Base-by-base conservation (phyloP, 1,140 invertebrate species). In the Brachystomella parvula region DNA sequence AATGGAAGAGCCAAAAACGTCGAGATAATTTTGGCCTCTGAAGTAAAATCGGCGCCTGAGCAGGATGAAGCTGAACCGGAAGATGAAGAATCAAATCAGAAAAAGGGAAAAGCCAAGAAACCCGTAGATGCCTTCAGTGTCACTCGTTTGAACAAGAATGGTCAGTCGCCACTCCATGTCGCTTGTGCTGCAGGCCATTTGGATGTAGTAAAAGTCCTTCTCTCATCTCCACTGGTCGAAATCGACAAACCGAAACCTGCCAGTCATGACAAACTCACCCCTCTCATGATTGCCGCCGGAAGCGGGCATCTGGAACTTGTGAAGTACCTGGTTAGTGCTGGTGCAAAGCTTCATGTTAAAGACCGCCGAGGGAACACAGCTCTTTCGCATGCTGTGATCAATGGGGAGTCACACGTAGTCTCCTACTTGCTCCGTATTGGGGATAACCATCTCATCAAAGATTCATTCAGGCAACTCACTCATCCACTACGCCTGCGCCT, bases 401-500 rank as follows among this genome's bases (percentile, higher is more conserved):
- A 82, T 74, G 82, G 82, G 12, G 79, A 82, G 67, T 74, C 79
- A 2, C 77, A 81, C 66, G 74, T 82, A 53, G 78, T 78, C 0
- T 82, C 81, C 0, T 81, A 78, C 72, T 70, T 84, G 19, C 73
- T 83, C 3, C 71, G 77, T 24, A 71, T 80, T 26, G 82, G 82
- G 24, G 77, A 79, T 3, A 78, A 82, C 72, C 75, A 81, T 3
- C 76, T 79, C 59, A 69, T 71, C 15, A 74, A 70, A 2, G 82
- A 84, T 66, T 77, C 76, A 24, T 82, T 80, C 32, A n/a, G 80
- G 80, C 6, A 84, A 84, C 67, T 76, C 79, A 9, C 68, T 80
- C 1, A 74, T 82, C 2, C 82, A 83, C 71, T 83, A 83, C 74
- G 82, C 82, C 1, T 76, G 77, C 66, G 82, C 82, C 0, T 83